Base-by-base conservation (phyloP, 2,797 vertebrate species). In the Steatocranus sp. region DNA sequence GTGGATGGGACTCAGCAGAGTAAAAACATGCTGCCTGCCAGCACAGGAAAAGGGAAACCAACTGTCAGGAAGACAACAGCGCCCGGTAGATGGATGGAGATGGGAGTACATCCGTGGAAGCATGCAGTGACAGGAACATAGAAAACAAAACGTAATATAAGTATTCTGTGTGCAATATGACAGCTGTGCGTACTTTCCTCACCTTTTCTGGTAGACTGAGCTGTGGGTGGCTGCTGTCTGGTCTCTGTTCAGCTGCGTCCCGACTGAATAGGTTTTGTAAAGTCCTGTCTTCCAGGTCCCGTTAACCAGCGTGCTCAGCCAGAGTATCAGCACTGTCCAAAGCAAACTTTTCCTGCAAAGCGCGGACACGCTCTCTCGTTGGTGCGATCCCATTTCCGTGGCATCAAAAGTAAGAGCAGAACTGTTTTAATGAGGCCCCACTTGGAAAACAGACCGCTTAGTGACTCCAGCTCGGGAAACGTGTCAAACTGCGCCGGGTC, bases 221-320 rank as follows among this genome's bases (percentile, higher is more conserved):
- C 89, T 81, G 89, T 92, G 95, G 41, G 94, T 80, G 34, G 87
- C 87, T 63, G 90, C 91, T 7, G 93, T 14, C 38, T 91, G 89
- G 38, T 94, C 93, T 89, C 92, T 92, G 92, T 68, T 85, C 76
- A 89, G 86, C 25, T 95, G 92, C 12, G 94, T 87, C 76, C 93
- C 93, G 63, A 87, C 77, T 27, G 94, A 91, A 85, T 93, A 94
- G 79, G 68, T 80, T 80, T 94, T 95, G 91, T 96, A 96, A 73
- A 95, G 94, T 91, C 96, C 95, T 5, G 95, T 96, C 91, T 91
- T 96, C 96, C 96, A 96, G 76, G 96, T 96, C 79, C 92, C 96
- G 76, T 94, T 91, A 5, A 90, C 95, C 2, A 50, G 80, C 76
- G 91, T 38, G 83, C 76, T 86, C 83, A 96, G 82, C 91, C 94